Percentiles rank a stretch among this genome's conserved stretches.
Evolutionary conservation across 2,113 vertebrate species (phyloP).

Genomic region (Mus spicilegus): DNA sequence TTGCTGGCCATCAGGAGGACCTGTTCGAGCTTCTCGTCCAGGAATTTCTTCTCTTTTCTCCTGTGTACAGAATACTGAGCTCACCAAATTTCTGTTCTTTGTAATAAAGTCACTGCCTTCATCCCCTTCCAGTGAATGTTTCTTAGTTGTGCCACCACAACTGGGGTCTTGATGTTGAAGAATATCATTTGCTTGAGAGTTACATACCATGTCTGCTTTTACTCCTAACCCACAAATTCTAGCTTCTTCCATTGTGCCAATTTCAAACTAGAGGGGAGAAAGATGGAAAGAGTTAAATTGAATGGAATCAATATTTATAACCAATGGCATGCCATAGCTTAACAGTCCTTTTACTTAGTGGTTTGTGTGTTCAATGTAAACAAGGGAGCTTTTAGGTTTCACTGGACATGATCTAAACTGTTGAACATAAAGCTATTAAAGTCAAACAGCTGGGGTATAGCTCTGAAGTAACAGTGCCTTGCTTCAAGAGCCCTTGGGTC

Average conservation of each 20-base stretch:
- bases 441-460: background rate
- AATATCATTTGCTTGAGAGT: constrained; percentile 78
- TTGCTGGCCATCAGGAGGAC: constrained; percentile 92
- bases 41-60: constrained; percentile 92
- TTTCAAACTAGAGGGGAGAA: constrained; percentile 81
- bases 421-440: constrained; percentile 31
- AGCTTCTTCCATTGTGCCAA: constrained; percentile 89
- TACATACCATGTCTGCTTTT: constrained; percentile 85
- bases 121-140: constrained; percentile 56
- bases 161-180: constrained; percentile 86
- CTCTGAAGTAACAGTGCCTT: background rate
- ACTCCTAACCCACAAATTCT: constrained; percentile 88
- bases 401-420: background rate
- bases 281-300: constrained; percentile 12
- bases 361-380: constrained; percentile 33
- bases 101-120: constrained; percentile 75
- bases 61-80: constrained; percentile 83
- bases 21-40: constrained; percentile 91
- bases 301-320: constrained; percentile 37
- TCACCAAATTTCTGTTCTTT: constrained; percentile 84
- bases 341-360: constrained; percentile 39
- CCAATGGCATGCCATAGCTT: background rate
- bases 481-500: background rate
- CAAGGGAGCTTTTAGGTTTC: constrained; percentile 47
- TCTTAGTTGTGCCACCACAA: constrained; percentile 75